A percentile compares a stretch with the other conserved stretches of the same genome.
Conservation (phyloP, 1,140 invertebrate species). For the Archivesica marissinica region DNA sequence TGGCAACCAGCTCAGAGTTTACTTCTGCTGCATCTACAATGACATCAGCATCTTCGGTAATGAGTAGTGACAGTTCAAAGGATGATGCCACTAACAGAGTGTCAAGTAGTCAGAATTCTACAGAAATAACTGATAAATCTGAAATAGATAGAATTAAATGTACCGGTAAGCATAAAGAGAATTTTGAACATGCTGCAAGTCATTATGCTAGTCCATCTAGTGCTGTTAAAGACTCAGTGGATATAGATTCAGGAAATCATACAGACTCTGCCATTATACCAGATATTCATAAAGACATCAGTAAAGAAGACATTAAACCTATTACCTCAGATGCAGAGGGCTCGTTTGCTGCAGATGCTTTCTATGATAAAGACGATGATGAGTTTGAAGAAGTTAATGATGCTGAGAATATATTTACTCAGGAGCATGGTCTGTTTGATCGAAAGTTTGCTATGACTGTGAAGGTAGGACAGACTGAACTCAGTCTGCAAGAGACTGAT, state of each 20-base stretch:
- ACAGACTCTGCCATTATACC: not conserved
- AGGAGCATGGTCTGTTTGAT: slow-evolving; percentile 42
- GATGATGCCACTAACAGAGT: not conserved
- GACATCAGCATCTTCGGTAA: slow-evolving; percentile 25
- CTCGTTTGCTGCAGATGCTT: not conserved
- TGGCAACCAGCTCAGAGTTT: not conserved
- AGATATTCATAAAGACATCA: not conserved
- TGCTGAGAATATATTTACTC: not conserved
- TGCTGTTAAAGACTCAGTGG: not conserved
- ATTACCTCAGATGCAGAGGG: not conserved
- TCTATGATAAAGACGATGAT: not conserved
- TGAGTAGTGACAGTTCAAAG: not conserved
- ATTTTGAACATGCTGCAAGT: not conserved
- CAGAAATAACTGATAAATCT: not conserved
- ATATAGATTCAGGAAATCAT: not conserved
- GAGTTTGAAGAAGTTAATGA: not conserved
- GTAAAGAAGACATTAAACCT: not conserved
- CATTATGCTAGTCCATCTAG: not conserved
- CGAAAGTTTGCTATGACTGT: slow-evolving; percentile 39
- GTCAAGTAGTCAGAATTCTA: not conserved
- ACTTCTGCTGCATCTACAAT: slow-evolving; percentile 19
- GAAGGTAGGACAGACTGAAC: not conserved
- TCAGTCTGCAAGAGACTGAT: slow-evolving; percentile 37
- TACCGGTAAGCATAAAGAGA: not conserved
- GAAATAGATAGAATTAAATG: not conserved